Evolutionary conservation across 2,113 vertebrate species (phyloP), one percentile per base, ranked within the genome.

Genomic region (Bubo scandiacus): DNA sequence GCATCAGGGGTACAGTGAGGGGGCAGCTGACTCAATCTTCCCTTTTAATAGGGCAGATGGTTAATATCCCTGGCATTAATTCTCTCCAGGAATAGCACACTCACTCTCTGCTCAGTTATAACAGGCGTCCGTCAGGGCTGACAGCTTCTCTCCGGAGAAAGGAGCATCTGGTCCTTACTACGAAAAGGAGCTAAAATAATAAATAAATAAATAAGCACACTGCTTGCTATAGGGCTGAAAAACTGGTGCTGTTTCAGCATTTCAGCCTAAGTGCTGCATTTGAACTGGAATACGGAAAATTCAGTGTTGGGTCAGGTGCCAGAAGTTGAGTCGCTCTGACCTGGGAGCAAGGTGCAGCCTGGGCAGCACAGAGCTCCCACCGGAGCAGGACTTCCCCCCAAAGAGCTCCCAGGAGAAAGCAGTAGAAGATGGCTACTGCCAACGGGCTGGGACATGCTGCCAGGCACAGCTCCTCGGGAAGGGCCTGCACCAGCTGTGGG

Each of bases 111-210:
- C 90, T 92, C 95, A 84, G 82, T 91, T 95, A 71, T 94, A 96
- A 81, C 90, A 81, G 91, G 96, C 62, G 34, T 94, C 94, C 65
- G 15, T 96, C 95, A 96, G 78, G 94, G 81, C 92, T 96, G 95
- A 95, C 90, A 97, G 72, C 58, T 83, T 71, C 74, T 91, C 85
- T 96, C 82, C 1, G 1, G 71, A 96, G 80, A 96, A 95, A 96
- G 84, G 59, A 96, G 94, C 96, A 95, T 93, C 94, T 95, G 94
- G 82, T 94, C 90, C 90, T 93, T 70, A 68, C 79, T 55, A 88
- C 29, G 20, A 92, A 92, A 92, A 87, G 61, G 36, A 96, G 77
- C 88, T 93, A 92, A 67, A 92, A 83, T 30, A 51, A 74, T 42
- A 83, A 85, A 86, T 85, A 94, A 94, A 94, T 83, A 93, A 90